Evolutionary conservation across 92 coral and sea anemone genomes (phyloP).

Genomic region (Epizoanthus illoricatus): DNA sequence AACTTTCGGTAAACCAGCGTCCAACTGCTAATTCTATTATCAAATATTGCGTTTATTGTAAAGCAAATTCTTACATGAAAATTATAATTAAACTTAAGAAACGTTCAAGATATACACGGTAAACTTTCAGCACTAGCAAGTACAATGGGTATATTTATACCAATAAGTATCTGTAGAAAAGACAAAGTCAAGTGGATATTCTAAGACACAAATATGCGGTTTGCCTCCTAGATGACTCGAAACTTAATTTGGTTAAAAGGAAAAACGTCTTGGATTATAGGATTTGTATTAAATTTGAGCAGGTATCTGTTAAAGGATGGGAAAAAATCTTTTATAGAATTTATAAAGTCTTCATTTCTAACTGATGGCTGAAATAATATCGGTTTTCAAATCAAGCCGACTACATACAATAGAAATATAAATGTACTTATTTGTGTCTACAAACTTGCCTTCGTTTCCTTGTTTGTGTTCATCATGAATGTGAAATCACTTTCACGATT

Average conservation of each 20-base stretch:
- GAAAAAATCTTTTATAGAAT: too few species aligned
- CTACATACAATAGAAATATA: not conserved
- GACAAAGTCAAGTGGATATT: not conserved
- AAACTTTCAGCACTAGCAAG: not conserved
- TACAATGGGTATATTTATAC: not conserved
- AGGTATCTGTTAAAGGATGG: not conserved
- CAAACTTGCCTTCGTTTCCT: constrained; percentile 21
- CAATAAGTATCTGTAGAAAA: not conserved
- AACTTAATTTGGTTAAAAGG: not conserved
- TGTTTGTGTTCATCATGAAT: constrained; percentile 20
- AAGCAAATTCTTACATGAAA: not conserved
- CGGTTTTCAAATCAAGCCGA: too few species aligned
- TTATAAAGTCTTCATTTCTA: too few species aligned
- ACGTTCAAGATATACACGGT: not conserved
- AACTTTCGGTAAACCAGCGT: constrained; percentile 24
- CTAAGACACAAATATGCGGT: not conserved
- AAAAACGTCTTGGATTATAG: not conserved
- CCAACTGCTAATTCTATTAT: not conserved
- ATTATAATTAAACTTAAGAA: not conserved
- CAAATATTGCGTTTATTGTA: not conserved
- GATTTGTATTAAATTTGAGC: not conserved
- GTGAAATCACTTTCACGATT: constrained; percentile 17
- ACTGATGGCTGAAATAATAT: too few species aligned
- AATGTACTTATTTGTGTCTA: not conserved
- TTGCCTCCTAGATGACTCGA: not conserved